Conservation (phyloP, 1,140 invertebrate genomes). For the Sweltsa coloradensis region DNA sequence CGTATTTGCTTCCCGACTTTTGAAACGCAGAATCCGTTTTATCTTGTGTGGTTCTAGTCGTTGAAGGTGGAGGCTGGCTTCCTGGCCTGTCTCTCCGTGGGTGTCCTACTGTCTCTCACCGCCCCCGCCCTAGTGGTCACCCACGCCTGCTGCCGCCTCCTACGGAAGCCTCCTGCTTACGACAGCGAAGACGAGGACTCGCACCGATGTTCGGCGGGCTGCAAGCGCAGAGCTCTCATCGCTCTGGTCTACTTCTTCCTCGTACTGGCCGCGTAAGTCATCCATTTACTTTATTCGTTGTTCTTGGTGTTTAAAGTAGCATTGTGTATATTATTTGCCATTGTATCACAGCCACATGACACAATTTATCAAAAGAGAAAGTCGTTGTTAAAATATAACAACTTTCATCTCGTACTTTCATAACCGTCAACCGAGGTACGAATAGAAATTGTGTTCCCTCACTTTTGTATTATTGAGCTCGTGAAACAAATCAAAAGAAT, state of each 20-base stretch:
- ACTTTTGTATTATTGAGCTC: too few relatives aligned
- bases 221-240: slow-evolving; percentile 17
- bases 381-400: too few relatives aligned
- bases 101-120: slow-evolving; percentile 24
- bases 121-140: slow-evolving; percentile 14
- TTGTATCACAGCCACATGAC: too few relatives aligned
- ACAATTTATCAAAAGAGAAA: too few relatives aligned
- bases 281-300: too few relatives aligned
- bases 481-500: too few relatives aligned
- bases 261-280: slow-evolving; percentile 31
- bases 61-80: slow-evolving; percentile 35
- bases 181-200: slow-evolving; percentile 1
- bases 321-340: too few relatives aligned
- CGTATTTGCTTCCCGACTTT: background rate
- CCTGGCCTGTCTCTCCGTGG: slow-evolving; percentile 28
- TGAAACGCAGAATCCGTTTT: slow-evolving; percentile 2
- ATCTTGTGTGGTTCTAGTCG: slow-evolving; percentile 24
- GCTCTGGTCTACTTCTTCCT: slow-evolving; percentile 29
- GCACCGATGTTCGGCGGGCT: slow-evolving; percentile 12
- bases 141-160: slow-evolving; percentile 14
- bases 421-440: too few relatives aligned
- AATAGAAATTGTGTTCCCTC: too few relatives aligned
- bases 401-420: too few relatives aligned
- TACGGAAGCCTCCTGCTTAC: background rate
- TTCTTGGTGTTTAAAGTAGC: too few relatives aligned